Conservation (phyloP, 2,113 vertebrate genomes). For the Ancistrus triradiatus region DNA sequence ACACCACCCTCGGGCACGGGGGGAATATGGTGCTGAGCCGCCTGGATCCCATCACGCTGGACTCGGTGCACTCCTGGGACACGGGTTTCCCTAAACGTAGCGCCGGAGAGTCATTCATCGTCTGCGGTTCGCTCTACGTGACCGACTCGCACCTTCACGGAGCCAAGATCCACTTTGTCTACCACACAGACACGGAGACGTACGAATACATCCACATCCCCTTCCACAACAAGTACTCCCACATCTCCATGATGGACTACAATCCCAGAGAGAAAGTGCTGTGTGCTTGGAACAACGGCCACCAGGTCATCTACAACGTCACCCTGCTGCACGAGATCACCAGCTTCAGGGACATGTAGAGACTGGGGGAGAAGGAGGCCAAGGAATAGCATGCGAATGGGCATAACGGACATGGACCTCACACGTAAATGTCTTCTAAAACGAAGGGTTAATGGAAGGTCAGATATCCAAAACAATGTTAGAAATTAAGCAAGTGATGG, state of each 20-base stretch:
- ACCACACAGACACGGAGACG: conserved; percentile 63
- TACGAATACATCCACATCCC: conserved; percentile 70
- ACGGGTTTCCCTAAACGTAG: conserved; percentile 70
- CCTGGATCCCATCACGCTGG: conserved; percentile 59
- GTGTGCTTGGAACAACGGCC: conserved; percentile 71
- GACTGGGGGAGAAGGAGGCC: background rate
- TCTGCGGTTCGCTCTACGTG: conserved; percentile 69
- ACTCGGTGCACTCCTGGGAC: conserved; percentile 65
- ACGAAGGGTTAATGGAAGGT: too few relatives aligned
- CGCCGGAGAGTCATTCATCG: conserved; percentile 70
- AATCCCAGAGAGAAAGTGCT: conserved; percentile 67
- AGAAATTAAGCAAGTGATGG: too few relatives aligned
- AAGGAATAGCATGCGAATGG: too few relatives aligned
- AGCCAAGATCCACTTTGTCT: conserved; percentile 69
- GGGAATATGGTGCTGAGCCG: conserved; percentile 69
- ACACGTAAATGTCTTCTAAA: too few relatives aligned
- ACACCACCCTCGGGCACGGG: conserved; percentile 76
- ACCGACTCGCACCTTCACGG: conserved; percentile 72
- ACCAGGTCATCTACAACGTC: conserved; percentile 61
- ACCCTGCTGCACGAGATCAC: conserved; percentile 40
- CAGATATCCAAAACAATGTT: too few relatives aligned
- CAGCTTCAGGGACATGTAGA: background rate
- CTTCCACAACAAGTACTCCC: conserved; percentile 72
- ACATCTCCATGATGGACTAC: conserved; percentile 77
- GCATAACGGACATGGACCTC: too few relatives aligned